Conservation (phyloP, 2,113 vertebrate genomes). For the Atractosteus spatula region DNA sequence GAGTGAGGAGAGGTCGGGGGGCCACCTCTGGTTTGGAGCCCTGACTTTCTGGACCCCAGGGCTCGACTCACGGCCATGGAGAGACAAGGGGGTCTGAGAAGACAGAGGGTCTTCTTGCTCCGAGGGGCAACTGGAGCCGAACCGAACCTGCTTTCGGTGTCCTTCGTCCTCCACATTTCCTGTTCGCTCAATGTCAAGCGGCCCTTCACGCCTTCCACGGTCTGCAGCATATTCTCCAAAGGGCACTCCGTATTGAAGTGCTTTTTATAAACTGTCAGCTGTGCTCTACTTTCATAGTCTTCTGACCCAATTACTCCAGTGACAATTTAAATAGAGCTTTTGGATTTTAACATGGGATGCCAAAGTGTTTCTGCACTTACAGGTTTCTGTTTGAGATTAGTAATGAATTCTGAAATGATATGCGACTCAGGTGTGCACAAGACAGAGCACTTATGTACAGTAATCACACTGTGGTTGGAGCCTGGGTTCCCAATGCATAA, state of each 20-base stretch:
- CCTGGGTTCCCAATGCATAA: too few relatives aligned
- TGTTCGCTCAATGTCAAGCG: too few relatives aligned
- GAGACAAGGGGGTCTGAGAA: too few relatives aligned
- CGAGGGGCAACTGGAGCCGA: too few relatives aligned
- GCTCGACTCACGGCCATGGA: too few relatives aligned
- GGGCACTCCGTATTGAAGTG: slow-evolving; percentile 35
- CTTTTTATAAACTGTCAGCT: slow-evolving; percentile 57
- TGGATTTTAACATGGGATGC: slow-evolving; percentile 31
- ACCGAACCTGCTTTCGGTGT: neutral
- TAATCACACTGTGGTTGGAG: neutral
- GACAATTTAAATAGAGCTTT: slow-evolving; percentile 30
- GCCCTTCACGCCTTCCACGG: too few relatives aligned
- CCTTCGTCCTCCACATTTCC: too few relatives aligned
- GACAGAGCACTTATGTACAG: neutral
- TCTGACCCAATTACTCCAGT: slow-evolving; percentile 61
- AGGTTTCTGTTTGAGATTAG: neutral
- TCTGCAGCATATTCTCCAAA: slow-evolving; percentile 10
- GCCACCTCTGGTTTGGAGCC: too few relatives aligned
- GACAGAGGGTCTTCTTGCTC: too few relatives aligned
- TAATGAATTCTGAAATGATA: neutral
- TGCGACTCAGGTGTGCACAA: neutral
- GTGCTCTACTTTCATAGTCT: slow-evolving; percentile 57
- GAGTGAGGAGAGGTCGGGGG: too few relatives aligned
- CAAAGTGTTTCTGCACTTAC: slow-evolving; percentile 3
- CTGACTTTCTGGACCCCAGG: too few relatives aligned